A percentile compares a stretch with the other conserved stretches of the same genome.
Conservation (phyloP, 2,113 vertebrate species). For the Natator depressus region DNA sequence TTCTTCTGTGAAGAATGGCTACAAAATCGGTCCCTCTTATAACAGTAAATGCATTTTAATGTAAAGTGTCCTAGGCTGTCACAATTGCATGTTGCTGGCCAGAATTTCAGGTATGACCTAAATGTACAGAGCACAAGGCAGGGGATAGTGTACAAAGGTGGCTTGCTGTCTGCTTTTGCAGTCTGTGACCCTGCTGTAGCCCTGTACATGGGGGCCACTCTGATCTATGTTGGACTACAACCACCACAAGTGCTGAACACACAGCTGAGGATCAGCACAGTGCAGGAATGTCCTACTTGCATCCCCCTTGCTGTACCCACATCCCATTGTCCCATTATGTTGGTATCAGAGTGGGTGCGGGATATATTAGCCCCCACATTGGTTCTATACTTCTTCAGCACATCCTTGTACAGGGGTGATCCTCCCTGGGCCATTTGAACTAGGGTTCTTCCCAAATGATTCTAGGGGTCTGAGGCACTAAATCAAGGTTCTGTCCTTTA, state of each 20-base stretch:
- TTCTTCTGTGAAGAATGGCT: background rate
- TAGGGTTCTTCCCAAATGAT: background rate
- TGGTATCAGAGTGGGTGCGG: background rate
- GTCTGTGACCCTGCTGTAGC: background rate
- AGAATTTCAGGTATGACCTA: background rate
- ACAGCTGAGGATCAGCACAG: background rate
- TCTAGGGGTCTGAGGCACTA: background rate
- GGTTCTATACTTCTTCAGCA: background rate
- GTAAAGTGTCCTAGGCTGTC: background rate
- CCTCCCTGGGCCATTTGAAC: background rate
- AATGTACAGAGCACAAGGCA: background rate
- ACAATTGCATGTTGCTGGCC: background rate
- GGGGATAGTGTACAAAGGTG: background rate
- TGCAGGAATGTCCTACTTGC: background rate
- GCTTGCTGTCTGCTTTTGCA: background rate
- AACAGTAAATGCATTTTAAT: background rate
- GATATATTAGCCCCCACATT: background rate
- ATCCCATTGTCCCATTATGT: accelerated
- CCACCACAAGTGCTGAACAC: background rate
- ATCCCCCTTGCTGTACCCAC: accelerated
- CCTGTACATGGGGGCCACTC: background rate
- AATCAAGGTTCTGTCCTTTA: background rate
- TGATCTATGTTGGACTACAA: background rate
- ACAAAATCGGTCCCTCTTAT: background rate
- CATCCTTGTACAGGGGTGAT: background rate